Percentiles rank a stretch among this genome's conserved stretches.
These are phyloP conservation scores for Actias luna DNA, from an alignment of 2,888 invertebrate genomes.

Conservation along the genomic window DNA sequence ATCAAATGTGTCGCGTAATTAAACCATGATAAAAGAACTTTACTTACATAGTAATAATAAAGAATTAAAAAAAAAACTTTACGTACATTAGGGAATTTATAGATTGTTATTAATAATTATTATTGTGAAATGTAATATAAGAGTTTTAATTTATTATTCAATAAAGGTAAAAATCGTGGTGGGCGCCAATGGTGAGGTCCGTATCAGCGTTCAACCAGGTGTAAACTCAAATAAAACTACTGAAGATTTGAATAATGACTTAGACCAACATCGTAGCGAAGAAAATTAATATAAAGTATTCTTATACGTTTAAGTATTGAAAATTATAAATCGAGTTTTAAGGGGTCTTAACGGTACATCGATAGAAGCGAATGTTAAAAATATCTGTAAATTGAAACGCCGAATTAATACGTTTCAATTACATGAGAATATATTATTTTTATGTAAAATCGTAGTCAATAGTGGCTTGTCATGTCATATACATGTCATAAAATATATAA, in stretches of 20 bases:
- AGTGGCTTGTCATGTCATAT: no score
- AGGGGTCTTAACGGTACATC: background rate
- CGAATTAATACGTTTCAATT: background rate
- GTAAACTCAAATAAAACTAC: conserved; percentile 33
- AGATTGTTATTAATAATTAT: background rate
- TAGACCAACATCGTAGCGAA: background rate
- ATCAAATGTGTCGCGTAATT: no score
- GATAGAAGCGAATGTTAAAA: background rate
- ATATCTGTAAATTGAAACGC: background rate
- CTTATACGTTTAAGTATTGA: background rate
- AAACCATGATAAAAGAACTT: no score
- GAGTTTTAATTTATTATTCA: conserved; percentile 11
- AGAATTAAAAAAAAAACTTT: background rate
- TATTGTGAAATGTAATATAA: background rate
- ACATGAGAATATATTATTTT: background rate
- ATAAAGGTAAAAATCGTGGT: conserved; percentile 71
- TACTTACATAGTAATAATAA: no score
- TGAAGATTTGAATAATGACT: conserved; percentile 18
- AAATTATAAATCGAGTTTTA: background rate
- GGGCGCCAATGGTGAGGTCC: conserved; percentile 63
- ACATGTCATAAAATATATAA: no score
- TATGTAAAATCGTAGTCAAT: background rate
- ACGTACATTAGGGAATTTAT: background rate
- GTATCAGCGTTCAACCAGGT: conserved; percentile 58
- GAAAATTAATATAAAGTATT: background rate